Percentiles rank a stretch among this genome's conserved stretches.
Conservation (phyloP, 2,888 invertebrate genomes). For the Caenorhabditis panamensis region DNA sequence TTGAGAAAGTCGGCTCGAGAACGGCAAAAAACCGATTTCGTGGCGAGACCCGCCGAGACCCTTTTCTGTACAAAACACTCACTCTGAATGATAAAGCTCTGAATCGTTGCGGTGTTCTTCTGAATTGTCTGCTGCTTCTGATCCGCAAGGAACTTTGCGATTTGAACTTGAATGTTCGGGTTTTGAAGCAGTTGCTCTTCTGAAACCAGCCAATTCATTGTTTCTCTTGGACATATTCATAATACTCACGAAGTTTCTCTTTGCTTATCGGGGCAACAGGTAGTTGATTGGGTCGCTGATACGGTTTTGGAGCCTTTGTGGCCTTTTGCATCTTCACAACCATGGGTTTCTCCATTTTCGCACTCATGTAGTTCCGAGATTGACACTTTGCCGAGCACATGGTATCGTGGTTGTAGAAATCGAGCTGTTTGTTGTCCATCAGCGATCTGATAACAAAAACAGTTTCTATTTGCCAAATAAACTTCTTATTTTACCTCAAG, state of each 20-base stretch:
- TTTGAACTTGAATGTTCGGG: neutral
- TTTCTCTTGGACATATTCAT: too few relatives aligned
- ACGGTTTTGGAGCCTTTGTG: neutral
- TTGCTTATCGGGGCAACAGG: too few relatives aligned
- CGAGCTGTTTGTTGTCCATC: conserved; percentile 26
- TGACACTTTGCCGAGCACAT: conserved; percentile 40
- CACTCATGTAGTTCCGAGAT: conserved; percentile 44
- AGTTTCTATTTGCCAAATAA: neutral
- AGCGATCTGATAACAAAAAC: conserved; percentile 8
- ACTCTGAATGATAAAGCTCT: too few relatives aligned
- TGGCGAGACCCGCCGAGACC: too few relatives aligned
- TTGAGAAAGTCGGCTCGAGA: too few relatives aligned
- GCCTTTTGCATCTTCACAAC: neutral
- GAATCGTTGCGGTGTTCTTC: too few relatives aligned
- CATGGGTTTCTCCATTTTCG: neutral
- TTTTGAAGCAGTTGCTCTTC: too few relatives aligned
- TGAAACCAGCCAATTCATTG: too few relatives aligned
- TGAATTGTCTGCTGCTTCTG: too few relatives aligned
- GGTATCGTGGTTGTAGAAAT: conserved; percentile 30
- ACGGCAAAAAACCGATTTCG: too few relatives aligned
- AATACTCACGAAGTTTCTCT: too few relatives aligned
- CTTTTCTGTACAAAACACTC: too few relatives aligned
- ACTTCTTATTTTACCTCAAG: conserved; percentile 9
- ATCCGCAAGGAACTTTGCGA: neutral
- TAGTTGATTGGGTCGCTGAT: neutral